Base-by-base conservation (phyloP, 2,113 vertebrate species). In the Hyperopisus bebe region DNA sequence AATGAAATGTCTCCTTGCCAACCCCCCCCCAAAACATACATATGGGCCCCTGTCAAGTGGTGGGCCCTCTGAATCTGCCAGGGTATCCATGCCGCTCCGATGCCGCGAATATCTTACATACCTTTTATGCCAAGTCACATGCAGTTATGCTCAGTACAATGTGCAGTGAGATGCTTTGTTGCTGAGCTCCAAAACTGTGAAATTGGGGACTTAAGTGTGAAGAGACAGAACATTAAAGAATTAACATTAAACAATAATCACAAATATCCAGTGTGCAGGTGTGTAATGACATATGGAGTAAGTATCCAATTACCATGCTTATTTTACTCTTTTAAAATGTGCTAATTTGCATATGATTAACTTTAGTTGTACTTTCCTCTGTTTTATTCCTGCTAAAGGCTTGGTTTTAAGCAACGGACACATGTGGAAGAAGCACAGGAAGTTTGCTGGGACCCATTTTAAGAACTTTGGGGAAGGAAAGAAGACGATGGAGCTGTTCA, bases 401-500 rank as follows among this genome's bases (percentile, higher is more conserved):
- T 86, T 97, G 53, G 0, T 87, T 62, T 1, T 89, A 51, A 97
- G 96, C 91, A 96, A 21, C 0, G 97, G 96, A 19, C 94, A 94
- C 70, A 1, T 91, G 46, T 97, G 97, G 97, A 97, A 94, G 91
- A 95, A 93, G 42, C 96, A 97, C 89, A 95, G 96, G 89, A 97
- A 94, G 90, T 97, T 97, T 93, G 89, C 95, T 55, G 92, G 92
- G 91, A 91, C 19, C 88, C 95, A 96, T 0, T 92, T 98, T 8
- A 96, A 94, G 17, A 94, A 96, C 92, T 97, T 98, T 15, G 97
- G 96, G 86, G 88, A 96, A 87, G 96, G 96, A 0, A 96, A 95
- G 88, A 96, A 90, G 51, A 84, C 91, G 0, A 58, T 96, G 89
- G 96, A 97, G 93, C 93, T 94, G 13, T 91, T 93, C 27, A 97